Conservation (phyloP, 2,797 vertebrate species). For the Sphenopsis melanotis region DNA sequence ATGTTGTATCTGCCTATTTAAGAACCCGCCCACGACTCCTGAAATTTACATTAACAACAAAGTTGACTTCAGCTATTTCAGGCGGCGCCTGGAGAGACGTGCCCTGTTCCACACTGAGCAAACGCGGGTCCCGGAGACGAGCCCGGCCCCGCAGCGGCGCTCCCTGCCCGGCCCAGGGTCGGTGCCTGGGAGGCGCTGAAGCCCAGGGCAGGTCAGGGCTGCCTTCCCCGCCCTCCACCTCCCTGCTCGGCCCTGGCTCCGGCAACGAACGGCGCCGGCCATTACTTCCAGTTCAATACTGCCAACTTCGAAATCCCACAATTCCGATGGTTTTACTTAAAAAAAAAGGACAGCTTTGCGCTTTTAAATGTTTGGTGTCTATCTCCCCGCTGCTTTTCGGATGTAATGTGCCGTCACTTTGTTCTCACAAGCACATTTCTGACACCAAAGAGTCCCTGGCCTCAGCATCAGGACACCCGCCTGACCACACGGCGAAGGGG, state of each 20-base stretch:
- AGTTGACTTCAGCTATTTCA: not conserved
- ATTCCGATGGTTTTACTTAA: not conserved
- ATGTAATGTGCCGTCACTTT: rapidly evolving
- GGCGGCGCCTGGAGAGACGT: rapidly evolving
- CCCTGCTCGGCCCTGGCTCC: not conserved
- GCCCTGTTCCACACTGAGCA: rapidly evolving
- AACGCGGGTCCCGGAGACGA: rapidly evolving
- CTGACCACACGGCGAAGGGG: rapidly evolving
- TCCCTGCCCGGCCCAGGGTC: rapidly evolving
- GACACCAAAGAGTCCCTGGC: not conserved
- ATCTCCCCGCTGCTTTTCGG: not conserved
- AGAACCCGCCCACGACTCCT: not conserved
- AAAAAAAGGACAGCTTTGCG: not conserved
- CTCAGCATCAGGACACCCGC: not conserved
- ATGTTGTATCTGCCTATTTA: not conserved
- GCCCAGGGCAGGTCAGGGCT: rapidly evolving
- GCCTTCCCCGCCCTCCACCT: too few species aligned
- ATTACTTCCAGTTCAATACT: rapidly evolving
- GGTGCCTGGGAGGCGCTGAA: rapidly evolving
- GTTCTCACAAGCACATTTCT: not conserved
- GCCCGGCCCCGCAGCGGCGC: not conserved
- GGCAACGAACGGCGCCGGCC: rapidly evolving
- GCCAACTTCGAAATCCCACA: not conserved
- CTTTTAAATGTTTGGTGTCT: not conserved
- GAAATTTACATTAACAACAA: not conserved